Evolutionary conservation across 2,888 invertebrate genomes (phyloP), one percentile per base, ranked within the genome.

Genomic region (Graphium colonna): DNA sequence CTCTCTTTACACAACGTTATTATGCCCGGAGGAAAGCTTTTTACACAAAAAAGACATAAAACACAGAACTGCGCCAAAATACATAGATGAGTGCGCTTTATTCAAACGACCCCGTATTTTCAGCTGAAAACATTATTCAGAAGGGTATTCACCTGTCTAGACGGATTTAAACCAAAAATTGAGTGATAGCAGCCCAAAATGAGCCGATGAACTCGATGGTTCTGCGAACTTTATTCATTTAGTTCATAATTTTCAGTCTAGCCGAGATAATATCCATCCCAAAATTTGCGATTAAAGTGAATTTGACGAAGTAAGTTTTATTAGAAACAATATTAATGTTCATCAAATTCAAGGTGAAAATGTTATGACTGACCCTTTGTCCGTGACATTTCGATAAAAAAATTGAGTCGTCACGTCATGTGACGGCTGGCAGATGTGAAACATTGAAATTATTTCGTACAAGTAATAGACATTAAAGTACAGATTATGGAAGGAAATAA

Each of bases 141-240:
- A 38, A 39, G 53, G 48, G 39, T 53, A 16, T 52, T 52, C 47
- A 48, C 47, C 52, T 48, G 47, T 52, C 52, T 52, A 52, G 52
- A 53, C 48, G 21, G 44, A 12, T 53, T 31, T 48, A 26, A 43
- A 47, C 48, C 39, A 21, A 53, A 31, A 44, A 48, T 31, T 49
- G 43, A 44, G n/a, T 38, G 13, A 51, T 12, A 26, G 40, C 2
- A 28, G 15, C 39, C 13, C 28, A 18, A 10, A 51, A 39, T 45
- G 18, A 15, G 36, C 12, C 7, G n/a, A 5, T 10, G 21, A 21
- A 21, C 5, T 21, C 21, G 5, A 21, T 21, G 5, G 21, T 21
- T 21, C 3, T 21, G 3, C 5, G 21, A 21, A 21, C 21, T 21
- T 21, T 21, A 3, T 21, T 21, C 2, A 21, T 21, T 5, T 5